Base-by-base conservation (phyloP, 2,888 invertebrate species). In the Hipparchia semele region DNA sequence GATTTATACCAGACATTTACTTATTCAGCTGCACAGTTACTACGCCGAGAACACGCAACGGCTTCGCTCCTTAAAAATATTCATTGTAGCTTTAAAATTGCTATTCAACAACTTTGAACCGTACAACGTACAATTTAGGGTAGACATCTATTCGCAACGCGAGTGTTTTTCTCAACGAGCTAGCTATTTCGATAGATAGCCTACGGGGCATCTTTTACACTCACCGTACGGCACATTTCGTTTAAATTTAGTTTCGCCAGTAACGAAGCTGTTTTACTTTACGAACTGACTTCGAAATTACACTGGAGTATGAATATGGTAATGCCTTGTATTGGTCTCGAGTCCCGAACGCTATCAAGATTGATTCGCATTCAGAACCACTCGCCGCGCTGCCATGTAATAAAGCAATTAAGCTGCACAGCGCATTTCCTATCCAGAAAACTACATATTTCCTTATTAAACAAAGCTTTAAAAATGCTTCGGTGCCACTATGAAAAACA, bases 1-100 rank as follows among this genome's bases (percentile, higher is more conserved):
- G 94, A 94, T 94, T 94, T 94, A 94, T 92, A 86, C 81, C 84
- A 81, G 84, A 86, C 92, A 90, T 93, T 94, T 94, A 92, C 93
- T 92, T 92, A 93, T 92, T 92, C 91, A 93, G 89, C 90, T 87
- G 89, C 88, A 87, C 87, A 85, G 88, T 89, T 90, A 87, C 87
- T 87, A 85, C 86, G 87, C 89, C 81, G 81, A 83, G 81, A 86
- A 83, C 90, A 90, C 90, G 89, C 90, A 86, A 90, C 81, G 80
- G 75, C 74, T 80, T 77, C 75, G 79, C 79, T 79, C 75, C 79
- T 81, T 81, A 82, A 85, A 76, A 86, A 83, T 80, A 78, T 76
- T 71, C 75, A 77, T 71, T 79, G 79, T 82, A 83, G 80, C 81
- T 80, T 80, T 77, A 70, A 68, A 70, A 70, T 65, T 68, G 68